Evolutionary conservation across 2,797 vertebrate species (phyloP).

Genomic region (Anguilla obscura): DNA sequence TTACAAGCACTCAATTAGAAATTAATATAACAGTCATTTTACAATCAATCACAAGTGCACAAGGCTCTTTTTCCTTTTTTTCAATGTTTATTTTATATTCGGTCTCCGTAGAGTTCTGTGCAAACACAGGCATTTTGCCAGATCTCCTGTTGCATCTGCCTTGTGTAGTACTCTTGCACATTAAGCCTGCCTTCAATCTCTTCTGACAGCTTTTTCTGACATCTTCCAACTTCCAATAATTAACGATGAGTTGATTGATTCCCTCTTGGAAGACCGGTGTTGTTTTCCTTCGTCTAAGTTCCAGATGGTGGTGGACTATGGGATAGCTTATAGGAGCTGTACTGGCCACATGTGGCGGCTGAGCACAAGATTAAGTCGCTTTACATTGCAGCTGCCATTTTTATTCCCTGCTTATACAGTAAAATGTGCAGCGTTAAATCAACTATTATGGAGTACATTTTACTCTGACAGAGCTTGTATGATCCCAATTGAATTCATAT

Average conservation of each 20-base stretch:
- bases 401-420: background rate
- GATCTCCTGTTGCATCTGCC: background rate
- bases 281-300: background rate
- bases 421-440: background rate
- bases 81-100: background rate
- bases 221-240: background rate
- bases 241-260: background rate
- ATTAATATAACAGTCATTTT: no score
- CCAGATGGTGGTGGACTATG: background rate
- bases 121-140: background rate
- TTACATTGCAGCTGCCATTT: background rate
- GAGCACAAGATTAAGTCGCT: background rate
- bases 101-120: background rate
- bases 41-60: no score
- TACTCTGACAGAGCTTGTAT: conserved; percentile 1
- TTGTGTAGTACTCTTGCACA: background rate
- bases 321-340: background rate
- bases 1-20: no score
- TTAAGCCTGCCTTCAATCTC: background rate
- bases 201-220: background rate
- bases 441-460: conserved; percentile 1
- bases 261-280: background rate
- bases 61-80: no score
- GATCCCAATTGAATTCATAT: background rate
- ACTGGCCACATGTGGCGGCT: background rate